phyloP scores from a whole-genome alignment of 2,888 invertebrate genomes.

The Trimorus sp. region DNA sequence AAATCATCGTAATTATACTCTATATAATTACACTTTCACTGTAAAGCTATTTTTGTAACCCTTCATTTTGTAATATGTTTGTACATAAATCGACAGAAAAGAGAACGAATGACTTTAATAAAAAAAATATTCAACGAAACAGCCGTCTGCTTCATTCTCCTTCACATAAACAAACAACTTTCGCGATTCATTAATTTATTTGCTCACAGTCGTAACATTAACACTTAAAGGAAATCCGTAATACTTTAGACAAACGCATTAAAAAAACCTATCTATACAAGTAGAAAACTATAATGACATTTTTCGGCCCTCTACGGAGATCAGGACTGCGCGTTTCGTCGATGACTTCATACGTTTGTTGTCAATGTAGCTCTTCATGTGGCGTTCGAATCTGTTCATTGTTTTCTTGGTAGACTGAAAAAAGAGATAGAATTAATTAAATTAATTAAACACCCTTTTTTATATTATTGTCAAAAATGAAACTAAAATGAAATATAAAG shows the following conservation, averaged over 20 bases:
- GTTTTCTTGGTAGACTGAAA: constrained; percentile 90
- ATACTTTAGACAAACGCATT: constrained; percentile 25
- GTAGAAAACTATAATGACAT: constrained; percentile 89
- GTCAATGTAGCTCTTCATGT: constrained; percentile 95
- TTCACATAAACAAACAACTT: too few relatives aligned
- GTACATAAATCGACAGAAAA: too few relatives aligned
- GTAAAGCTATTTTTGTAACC: too few relatives aligned
- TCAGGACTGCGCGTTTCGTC: constrained; percentile 91
- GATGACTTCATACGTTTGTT: constrained; percentile 90
- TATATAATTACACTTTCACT: too few relatives aligned
- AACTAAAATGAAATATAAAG: neutral
- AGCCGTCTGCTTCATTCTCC: too few relatives aligned
- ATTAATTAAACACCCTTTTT: neutral
- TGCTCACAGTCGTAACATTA: neutral
- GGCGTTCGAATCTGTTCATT: constrained; percentile 94
- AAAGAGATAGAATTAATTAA: constrained; percentile 9
- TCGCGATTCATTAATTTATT: too few relatives aligned
- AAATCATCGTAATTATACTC: too few relatives aligned
- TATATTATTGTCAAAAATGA: too few relatives aligned
- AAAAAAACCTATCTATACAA: constrained; percentile 7
- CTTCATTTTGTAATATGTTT: too few relatives aligned
- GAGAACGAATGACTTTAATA: too few relatives aligned
- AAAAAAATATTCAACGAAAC: too few relatives aligned
- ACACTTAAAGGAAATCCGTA: constrained; percentile 20
- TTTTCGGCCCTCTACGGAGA: constrained; percentile 98